Evolutionary conservation across 2,113 vertebrate genomes (phyloP).

Genomic region (Hassar affinis): DNA sequence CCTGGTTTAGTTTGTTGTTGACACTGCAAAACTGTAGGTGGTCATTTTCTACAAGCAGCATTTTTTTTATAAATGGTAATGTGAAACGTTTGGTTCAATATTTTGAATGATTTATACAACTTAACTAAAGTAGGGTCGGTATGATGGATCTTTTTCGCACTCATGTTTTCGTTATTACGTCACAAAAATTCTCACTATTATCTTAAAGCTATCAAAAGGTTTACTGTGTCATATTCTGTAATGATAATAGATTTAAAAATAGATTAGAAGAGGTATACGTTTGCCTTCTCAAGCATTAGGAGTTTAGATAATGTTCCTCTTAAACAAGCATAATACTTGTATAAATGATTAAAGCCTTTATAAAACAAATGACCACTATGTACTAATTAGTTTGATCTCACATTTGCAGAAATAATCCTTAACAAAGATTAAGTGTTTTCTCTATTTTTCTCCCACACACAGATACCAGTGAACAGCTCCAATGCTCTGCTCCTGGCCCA

Average conservation of each 20-base stretch:
- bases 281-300: neutral
- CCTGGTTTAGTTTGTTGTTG: too few relatives aligned
- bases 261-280: neutral
- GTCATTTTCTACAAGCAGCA: neutral
- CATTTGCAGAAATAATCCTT: neutral
- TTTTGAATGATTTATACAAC: too few relatives aligned
- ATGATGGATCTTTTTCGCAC: neutral
- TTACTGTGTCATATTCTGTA: neutral
- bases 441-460: slow-evolving; percentile 43
- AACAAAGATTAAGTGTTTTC: neutral
- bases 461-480: slow-evolving; percentile 81
- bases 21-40: too few relatives aligned
- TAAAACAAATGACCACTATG: neutral
- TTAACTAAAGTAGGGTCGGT: neutral
- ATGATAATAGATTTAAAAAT: too few relatives aligned
- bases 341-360: neutral
- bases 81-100: neutral
- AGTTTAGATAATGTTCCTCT: neutral
- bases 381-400: neutral
- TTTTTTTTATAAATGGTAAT: neutral
- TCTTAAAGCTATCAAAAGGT: neutral
- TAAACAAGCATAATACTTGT: neutral
- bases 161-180: neutral
- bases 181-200: neutral
- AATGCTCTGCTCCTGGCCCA: slow-evolving; percentile 79